Conservation (phyloP, 2,113 vertebrate genomes). For the Apistogramma diplotaenia region DNA sequence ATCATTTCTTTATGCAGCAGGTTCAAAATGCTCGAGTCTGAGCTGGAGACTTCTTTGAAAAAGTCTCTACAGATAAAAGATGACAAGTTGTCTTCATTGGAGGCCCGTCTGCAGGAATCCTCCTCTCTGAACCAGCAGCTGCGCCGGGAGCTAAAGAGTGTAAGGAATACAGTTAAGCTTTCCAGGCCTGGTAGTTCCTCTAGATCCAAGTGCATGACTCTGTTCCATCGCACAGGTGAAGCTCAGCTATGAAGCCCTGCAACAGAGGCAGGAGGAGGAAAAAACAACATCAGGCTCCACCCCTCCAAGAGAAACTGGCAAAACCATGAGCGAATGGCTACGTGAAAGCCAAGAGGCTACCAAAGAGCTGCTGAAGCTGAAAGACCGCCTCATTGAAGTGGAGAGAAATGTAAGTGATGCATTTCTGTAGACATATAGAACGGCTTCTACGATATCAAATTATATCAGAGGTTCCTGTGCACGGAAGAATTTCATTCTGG, state of each 20-base stretch:
- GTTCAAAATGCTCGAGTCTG: conserved; percentile 92
- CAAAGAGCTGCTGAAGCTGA: conserved; percentile 90
- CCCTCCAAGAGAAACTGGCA: conserved; percentile 78
- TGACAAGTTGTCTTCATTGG: conserved; percentile 92
- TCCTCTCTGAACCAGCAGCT: conserved; percentile 91
- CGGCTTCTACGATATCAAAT: not conserved
- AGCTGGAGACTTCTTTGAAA: conserved; percentile 90
- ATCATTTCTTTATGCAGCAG: conserved; percentile 57
- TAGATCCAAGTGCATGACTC: not conserved
- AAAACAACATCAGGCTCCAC: conserved; percentile 75
- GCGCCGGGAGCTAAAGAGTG: conserved; percentile 91
- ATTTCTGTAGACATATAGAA: not conserved
- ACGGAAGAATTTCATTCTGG: not conserved
- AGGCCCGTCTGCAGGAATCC: conserved; percentile 91
- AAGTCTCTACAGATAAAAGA: conserved; percentile 96
- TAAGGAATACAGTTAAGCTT: conserved; percentile 65
- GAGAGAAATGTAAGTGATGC: conserved; percentile 73
- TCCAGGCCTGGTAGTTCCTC: too few relatives aligned
- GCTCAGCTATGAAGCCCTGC: conserved; percentile 93
- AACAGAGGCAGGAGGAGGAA: conserved; percentile 93
- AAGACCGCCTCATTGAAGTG: conserved; percentile 94
- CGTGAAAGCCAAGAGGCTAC: conserved; percentile 93
- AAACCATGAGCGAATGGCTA: conserved; percentile 85
- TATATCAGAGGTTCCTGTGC: not conserved
- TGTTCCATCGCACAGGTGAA: conserved; percentile 81